A percentile compares a stretch with the other conserved stretches of the same genome.
These are phyloP conservation scores for Atlantisia rogersi DNA, from an alignment of 2,113 vertebrate genomes.

Conservation along the genomic window DNA sequence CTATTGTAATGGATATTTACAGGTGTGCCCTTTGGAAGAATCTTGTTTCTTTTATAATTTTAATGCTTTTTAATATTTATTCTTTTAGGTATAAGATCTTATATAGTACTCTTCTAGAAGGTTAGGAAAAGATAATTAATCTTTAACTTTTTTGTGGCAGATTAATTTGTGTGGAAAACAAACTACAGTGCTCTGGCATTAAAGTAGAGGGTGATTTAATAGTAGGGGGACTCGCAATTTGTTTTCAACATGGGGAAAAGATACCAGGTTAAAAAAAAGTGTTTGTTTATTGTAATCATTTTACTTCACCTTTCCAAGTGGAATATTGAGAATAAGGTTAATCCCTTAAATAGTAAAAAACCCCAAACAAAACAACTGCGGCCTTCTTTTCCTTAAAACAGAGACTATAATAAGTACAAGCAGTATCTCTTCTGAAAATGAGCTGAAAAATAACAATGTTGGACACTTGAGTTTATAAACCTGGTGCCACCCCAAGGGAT, in stretches of 20 bases:
- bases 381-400: neutral
- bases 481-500: neutral
- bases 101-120: neutral
- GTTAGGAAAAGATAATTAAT: neutral
- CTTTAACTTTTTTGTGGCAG: neutral
- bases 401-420: neutral
- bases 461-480: neutral
- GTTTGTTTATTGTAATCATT: neutral
- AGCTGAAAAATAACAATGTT: neutral
- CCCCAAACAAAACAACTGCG: too few species aligned
- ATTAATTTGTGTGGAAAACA: neutral
- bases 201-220: neutral
- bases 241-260: neutral
- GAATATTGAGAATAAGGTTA: neutral
- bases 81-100: neutral
- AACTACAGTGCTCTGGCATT: neutral
- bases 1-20: neutral
- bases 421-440: neutral
- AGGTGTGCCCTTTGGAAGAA: neutral
- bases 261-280: neutral
- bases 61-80: constrained; percentile 22
- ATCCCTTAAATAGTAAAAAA: neutral
- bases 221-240: neutral
- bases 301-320: neutral
- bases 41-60: neutral